Evolutionary conservation across 2,888 invertebrate species (phyloP).

Genomic region (Aspidapion aeneum): DNA sequence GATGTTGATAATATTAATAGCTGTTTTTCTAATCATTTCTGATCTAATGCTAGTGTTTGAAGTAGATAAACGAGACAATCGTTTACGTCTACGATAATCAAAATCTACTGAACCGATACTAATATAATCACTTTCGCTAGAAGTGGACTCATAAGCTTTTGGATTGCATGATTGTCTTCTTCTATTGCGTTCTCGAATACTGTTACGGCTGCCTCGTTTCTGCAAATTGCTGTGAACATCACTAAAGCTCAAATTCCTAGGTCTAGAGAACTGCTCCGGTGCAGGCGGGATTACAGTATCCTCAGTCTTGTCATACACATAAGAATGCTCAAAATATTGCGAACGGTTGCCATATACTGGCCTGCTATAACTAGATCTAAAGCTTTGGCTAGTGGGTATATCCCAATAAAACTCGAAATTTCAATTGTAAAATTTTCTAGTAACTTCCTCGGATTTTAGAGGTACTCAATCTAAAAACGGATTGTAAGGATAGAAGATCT

Average conservation of each 20-base stretch:
- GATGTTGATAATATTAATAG: conserved; percentile 21
- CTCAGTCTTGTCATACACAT: conserved; percentile 39
- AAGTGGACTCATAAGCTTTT: conserved; percentile 53
- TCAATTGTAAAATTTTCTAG: conserved; percentile 42
- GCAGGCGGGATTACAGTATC: conserved; percentile 2
- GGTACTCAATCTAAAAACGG: too few species aligned
- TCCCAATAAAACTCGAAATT: conserved; percentile 34
- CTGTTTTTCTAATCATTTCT: conserved; percentile 41
- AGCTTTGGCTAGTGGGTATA: conserved; percentile 17
- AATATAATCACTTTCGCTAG: conserved; percentile 51
- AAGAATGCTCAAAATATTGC: conserved; percentile 38
- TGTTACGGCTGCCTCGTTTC: conserved; percentile 44
- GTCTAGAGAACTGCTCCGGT: conserved; percentile 27
- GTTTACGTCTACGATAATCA: conserved; percentile 44
- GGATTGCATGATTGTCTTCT: conserved; percentile 58
- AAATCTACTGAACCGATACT: conserved; percentile 47
- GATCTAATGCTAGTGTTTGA: conserved; percentile 47
- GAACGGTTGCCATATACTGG: conserved; percentile 30
- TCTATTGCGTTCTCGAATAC: conserved; percentile 54
- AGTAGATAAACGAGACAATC: conserved; percentile 42
- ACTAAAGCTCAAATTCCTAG: conserved; percentile 38
- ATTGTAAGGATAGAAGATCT: too few species aligned
- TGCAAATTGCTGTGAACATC: conserved; percentile 39
- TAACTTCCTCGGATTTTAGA: too few species aligned
- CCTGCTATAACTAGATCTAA: conserved; percentile 15